These are phyloP conservation scores for Chlamydotis undulata DNA, from an alignment of 2,113 vertebrate genomes.

Conservation along the genomic window DNA sequence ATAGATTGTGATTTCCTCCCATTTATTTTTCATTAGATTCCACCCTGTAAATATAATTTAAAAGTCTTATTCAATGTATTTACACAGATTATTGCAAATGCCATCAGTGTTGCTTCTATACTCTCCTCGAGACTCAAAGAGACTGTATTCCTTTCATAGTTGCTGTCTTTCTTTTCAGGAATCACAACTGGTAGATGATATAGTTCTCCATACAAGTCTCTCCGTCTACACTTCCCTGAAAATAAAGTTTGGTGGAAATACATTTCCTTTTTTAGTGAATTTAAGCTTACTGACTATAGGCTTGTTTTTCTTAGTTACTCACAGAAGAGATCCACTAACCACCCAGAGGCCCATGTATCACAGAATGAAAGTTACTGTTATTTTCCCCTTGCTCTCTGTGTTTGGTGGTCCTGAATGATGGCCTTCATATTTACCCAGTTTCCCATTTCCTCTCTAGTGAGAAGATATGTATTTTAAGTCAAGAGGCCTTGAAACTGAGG, in stretches of 20 bases:
- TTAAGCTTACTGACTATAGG: not conserved
- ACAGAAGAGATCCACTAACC: not conserved
- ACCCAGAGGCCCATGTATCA: not conserved
- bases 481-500: not conserved
- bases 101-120: not conserved
- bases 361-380: not conserved
- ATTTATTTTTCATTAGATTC: slow-evolving; percentile 28
- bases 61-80: not conserved
- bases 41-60: not conserved
- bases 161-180: not conserved
- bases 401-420: not conserved
- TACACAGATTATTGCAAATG: not conserved
- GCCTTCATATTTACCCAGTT: not conserved
- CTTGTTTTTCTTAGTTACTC: not conserved
- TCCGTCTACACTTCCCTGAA: not conserved
- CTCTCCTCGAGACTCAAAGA: not conserved
- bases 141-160: not conserved
- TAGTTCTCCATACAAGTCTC: not conserved
- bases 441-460: not conserved
- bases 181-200: not conserved
- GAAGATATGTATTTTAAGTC: not conserved
- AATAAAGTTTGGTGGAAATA: not conserved
- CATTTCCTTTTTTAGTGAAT: not conserved
- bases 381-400: not conserved
- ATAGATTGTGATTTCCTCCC: not conserved